Evolutionary conservation across 2,888 invertebrate genomes (phyloP).

Genomic region (Sesia bembeciformis): DNA sequence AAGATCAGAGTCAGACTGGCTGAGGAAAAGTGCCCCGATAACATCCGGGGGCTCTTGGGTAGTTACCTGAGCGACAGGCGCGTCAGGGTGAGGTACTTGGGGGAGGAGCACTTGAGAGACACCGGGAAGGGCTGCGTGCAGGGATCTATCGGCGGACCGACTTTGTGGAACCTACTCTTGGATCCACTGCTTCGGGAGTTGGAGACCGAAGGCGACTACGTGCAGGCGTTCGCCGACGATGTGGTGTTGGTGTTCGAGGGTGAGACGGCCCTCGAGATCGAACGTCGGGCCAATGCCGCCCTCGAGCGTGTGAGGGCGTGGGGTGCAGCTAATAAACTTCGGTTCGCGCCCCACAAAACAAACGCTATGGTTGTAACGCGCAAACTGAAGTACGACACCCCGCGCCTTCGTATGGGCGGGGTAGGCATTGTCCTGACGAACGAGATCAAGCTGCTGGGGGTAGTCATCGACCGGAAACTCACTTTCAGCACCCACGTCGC

Average conservation of each 20-base stretch:
- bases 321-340: neutral
- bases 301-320: neutral
- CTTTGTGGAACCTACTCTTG: neutral
- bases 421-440: neutral
- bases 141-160: neutral
- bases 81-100: neutral
- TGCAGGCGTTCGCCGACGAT: neutral
- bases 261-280: neutral
- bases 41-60: neutral
- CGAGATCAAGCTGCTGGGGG: constrained; percentile 8
- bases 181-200: neutral
- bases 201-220: neutral
- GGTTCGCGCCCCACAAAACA: neutral
- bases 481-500: neutral
- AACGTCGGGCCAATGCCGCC: neutral
- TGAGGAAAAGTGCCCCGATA: constrained; percentile 1
- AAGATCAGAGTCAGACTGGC: constrained; percentile 4
- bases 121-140: constrained; percentile 2
- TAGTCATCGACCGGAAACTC: neutral
- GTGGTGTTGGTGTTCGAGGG: neutral
- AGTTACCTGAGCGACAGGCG: constrained; percentile 1
- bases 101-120: neutral
- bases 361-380: constrained; percentile 1
- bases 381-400: constrained; percentile 1
- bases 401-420: neutral